phyloP scores from a whole-genome alignment of 92 coral and sea anemone species.

The Parazoanthus atlanticus region DNA sequence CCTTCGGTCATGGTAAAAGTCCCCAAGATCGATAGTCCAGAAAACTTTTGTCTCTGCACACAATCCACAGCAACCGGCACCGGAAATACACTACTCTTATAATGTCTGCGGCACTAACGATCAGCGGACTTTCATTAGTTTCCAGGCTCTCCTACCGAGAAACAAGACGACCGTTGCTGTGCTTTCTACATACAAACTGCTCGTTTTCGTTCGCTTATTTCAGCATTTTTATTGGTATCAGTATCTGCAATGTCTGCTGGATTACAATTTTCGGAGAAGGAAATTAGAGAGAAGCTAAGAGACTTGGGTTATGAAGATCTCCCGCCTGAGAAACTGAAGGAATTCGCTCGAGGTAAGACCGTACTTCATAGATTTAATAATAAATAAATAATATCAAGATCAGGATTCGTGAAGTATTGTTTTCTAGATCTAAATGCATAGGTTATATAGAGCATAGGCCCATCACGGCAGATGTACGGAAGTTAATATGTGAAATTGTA shows the following conservation, averaged over 20 bases:
- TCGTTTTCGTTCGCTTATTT: neutral
- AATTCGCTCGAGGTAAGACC: conserved; percentile 80
- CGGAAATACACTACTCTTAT: neutral
- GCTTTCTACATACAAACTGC: neutral
- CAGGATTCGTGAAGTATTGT: too few species aligned
- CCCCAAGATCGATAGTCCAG: neutral
- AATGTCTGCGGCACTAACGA: neutral
- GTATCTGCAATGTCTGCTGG: conserved; percentile 49
- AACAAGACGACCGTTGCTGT: conserved; percentile 5
- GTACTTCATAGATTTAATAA: too few species aligned
- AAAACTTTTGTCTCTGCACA: neutral
- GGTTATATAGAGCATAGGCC: too few species aligned
- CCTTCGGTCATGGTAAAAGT: neutral
- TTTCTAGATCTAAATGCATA: too few species aligned
- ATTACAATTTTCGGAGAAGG: conserved; percentile 86
- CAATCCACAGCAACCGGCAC: neutral
- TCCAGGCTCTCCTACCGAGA: conserved; percentile 5
- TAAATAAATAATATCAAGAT: too few species aligned
- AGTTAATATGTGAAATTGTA: too few species aligned
- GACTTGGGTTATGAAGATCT: conserved; percentile 89
- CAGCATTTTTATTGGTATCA: conserved; percentile 7
- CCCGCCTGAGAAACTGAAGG: conserved; percentile 81
- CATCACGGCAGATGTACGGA: too few species aligned
- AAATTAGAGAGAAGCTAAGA: conserved; percentile 80
- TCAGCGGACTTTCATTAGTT: conserved; percentile 14